Evolutionary conservation across 2,113 vertebrate species (phyloP), one percentile per base, ranked within the genome.

Genomic region (Etheostoma spectabile): DNA sequence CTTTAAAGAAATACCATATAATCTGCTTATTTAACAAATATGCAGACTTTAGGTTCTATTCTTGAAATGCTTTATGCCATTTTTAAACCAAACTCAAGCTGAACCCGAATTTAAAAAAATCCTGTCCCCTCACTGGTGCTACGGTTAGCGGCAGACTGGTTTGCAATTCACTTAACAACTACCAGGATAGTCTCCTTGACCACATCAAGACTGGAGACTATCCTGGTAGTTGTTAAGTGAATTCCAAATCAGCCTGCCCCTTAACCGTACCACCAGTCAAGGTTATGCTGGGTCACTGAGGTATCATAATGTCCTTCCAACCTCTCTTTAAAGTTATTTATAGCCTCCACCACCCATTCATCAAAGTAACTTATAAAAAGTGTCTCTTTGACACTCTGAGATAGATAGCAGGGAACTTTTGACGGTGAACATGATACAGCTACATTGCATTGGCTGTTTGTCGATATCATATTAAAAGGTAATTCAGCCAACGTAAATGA

Each of bases 161-260:
- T 77, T 84, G 82, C 72, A 85, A 83, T 74, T 77, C 30, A 75
- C 61, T 80, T 71, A 80, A 83, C 38, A n/a, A 49, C 63, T 56
- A 79, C 66, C 81, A 87, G 57, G 75, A 79, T 18, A 87, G 62
- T 66, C 35, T 82, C 24, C n/a, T 65, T 74, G 69, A 80, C 73
- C 80, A 82, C 74, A 83, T 75, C 46, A 56, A 74, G 74, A 80
- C 57, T 12, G 19, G 24, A 82, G 42, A 65, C 59, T 87, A 16
- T 79, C 75, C 57, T 88, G 79, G 66, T 79, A 56, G 63, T 45
- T n/a, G 38, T 83, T 80, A 71, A 80, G 61, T 75, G 30, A 79
- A 74, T 83, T 85, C 74, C 82, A 84, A 77, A 88, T 42, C 53
- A 77, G 59, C 82, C 61, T 78, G 57, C 27, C 48, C 46, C 21